Evolutionary conservation across 2,113 vertebrate genomes (phyloP), one percentile per base, ranked within the genome.

Genomic region (Notarius quadriscutis): DNA sequence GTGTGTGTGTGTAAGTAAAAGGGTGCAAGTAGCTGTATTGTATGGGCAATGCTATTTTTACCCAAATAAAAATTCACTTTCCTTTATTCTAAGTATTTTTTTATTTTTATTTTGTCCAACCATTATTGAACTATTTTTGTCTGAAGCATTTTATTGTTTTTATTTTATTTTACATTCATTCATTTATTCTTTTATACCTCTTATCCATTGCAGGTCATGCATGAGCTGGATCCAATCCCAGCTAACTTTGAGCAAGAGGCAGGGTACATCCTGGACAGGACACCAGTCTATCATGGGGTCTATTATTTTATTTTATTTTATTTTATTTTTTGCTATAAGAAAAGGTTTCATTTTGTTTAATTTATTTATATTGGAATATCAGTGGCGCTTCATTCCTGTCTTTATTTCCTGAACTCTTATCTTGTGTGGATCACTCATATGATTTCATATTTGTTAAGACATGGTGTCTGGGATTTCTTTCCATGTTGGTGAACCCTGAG

Each of bases 371-470:
- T 57, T 71, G 67, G 67, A 71, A 34, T 69, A 15, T 69, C 27
- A 69, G 65, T 30, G 6, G 65, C 15, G n/a, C 67, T 71, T 71
- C 30, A 34, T 34, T 34, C 15, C 34, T 34, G 27, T 14, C 27
- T 71, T 71, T 34, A 18, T 71, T 71, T 71, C 11, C 67, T 69
- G 27, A 72, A 41, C 69, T 72, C 17, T 34, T 69, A 72, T 72
- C 69, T 20, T 41, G 34, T 72, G 15, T 72, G 69, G 17, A 48
- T 48, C 17, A 48, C 34, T 7, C 34, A 20, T 41, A 20, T 48
- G 30, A 74, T 90, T 75, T 72, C 77, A 83, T 89, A 84, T 91
- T 72, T 86, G 89, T 63, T 84, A 81, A 91, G 60, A 53, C 58
- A 48, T 41, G 30, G 69, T 7, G 15, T 71, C 41, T 71, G 6